Evolutionary conservation across 2,113 vertebrate species (phyloP).

Genomic region (Phylloscopus whistleri): DNA sequence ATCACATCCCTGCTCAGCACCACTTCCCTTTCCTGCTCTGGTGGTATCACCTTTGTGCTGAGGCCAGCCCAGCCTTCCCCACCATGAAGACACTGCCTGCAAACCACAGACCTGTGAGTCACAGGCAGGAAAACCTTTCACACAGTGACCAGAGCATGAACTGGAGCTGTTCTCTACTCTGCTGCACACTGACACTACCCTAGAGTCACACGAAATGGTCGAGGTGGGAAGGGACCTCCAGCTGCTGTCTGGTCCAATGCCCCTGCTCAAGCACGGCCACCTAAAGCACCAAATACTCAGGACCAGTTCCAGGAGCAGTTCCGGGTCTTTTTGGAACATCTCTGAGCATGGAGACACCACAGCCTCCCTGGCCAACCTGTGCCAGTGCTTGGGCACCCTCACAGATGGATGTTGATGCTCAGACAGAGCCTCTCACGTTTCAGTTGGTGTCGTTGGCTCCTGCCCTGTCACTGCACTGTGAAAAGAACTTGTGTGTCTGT

Average conservation of each 20-base stretch:
- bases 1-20: too few species aligned
- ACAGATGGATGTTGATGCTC: background rate
- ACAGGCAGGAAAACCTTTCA: too few species aligned
- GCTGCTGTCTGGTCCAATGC: background rate
- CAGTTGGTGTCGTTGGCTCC: background rate
- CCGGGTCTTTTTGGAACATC: background rate
- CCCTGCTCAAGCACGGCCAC: background rate
- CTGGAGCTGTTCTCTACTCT: too few species aligned
- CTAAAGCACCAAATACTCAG: background rate
- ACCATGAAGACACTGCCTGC: too few species aligned
- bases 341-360: background rate
- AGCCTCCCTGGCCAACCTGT: background rate
- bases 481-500: accelerated
- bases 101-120: too few species aligned
- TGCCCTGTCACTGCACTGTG: background rate
- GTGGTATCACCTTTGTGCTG: too few species aligned
- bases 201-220: too few species aligned
- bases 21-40: too few species aligned
- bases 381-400: background rate
- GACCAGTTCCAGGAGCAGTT: background rate
- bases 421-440: background rate
- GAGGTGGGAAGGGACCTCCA: too few species aligned
- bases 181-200: too few species aligned
- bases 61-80: too few species aligned
- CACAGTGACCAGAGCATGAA: too few species aligned